Base-by-base conservation (phyloP, 2,113 vertebrate species). In the Hydrochoerus hydrochaeris region DNA sequence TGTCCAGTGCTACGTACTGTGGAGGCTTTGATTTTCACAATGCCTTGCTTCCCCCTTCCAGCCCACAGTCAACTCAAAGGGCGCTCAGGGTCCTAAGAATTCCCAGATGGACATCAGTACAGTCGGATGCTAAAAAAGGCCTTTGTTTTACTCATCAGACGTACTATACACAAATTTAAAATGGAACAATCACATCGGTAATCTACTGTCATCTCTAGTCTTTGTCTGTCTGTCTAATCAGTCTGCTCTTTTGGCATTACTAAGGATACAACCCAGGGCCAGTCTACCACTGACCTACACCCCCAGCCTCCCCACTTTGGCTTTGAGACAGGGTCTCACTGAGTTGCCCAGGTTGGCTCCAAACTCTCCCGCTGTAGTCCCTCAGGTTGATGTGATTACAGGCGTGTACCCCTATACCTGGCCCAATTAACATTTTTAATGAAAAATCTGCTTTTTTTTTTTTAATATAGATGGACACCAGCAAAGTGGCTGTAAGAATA, bases 1-100 rank as follows among this genome's bases (percentile, higher is more conserved):
- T 89, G 77, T 2, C 2, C 8, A 35, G 13, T 49, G 24, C 69
- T 26, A 10, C 0, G 3, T 8, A 10, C 0, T 8, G 30, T 11
- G 78, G 13, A 2, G 63, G 35, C 62, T 80, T 17, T 38, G 75
- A 22, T 60, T 35, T 73, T 75, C 44, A 5, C 3, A 49, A 16
- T 52, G 38, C 28, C 80, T 67, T 35, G 12, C 67, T 93, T 58
- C n/a, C 60, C n/a, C 60, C 26, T 85, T 35, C 62, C 44, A 52
- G 38, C 41, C 38, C 88, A 44, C n/a, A 24, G 1, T 41, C 19
- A 28, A 71, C 60, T 88, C 57, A 32, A 88, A 41, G 85, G 85
- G 77, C 7, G 38, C 7, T 44, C 13, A 3, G 49, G 69, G 52
- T 84, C 84, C n/a, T 63, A 20, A 12, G 5, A 17, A 57, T 77